Percentiles rank a stretch among this genome's conserved stretches.
Conservation (phyloP, 1,140 invertebrate genomes). For the Platorchestia sp. region DNA sequence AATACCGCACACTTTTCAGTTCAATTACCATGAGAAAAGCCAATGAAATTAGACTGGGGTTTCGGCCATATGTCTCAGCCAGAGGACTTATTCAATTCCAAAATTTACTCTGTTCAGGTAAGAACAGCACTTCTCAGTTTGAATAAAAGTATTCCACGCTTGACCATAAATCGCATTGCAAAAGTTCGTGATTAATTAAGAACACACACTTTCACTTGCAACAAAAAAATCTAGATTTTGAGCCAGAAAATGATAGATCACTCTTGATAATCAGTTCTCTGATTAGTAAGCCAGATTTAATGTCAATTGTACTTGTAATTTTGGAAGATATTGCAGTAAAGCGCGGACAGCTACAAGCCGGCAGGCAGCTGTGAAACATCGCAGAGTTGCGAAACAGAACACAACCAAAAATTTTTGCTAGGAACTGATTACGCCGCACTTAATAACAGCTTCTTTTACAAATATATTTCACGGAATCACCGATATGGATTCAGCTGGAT, state of each 20-base stretch:
- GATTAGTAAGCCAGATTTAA: not conserved
- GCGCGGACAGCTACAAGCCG: not conserved
- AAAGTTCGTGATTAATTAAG: not conserved
- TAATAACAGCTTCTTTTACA: not conserved
- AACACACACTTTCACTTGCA: not conserved
- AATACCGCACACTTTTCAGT: not conserved
- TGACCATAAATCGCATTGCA: not conserved
- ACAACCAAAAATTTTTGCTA: not conserved
- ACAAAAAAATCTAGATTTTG: not conserved
- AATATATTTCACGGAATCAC: not conserved
- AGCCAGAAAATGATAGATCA: not conserved
- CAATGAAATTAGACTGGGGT: not conserved
- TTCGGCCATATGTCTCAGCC: not conserved
- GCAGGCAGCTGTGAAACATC: not conserved
- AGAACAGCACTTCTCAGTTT: not conserved
- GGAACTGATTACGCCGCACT: not conserved
- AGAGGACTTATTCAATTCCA: not conserved
- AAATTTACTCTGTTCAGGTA: not conserved
- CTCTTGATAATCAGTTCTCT: not conserved
- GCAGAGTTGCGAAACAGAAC: not conserved
- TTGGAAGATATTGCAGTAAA: not conserved
- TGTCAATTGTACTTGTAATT: not conserved
- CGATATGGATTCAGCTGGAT: too few species aligned
- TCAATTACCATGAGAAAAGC: not conserved
- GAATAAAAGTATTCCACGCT: not conserved